Percentiles rank a stretch among this genome's conserved stretches.
Conservation (phyloP, 2,113 vertebrate species). For the Rhinogobius similis region DNA sequence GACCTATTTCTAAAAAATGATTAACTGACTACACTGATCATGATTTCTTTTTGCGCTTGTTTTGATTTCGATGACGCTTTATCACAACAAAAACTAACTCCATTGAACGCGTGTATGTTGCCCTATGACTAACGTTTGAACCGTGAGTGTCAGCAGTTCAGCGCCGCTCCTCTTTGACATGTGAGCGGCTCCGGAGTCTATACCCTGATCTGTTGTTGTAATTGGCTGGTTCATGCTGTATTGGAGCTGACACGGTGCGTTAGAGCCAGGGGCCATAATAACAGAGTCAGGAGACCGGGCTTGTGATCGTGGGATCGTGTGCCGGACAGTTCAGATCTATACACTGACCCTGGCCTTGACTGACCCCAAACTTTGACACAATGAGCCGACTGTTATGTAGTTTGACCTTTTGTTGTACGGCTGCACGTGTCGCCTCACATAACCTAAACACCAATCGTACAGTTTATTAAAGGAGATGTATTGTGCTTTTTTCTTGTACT, state of each 20-base stretch:
- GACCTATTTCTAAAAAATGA: too few relatives aligned
- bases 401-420: background rate
- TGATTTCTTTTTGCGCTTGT: too few relatives aligned
- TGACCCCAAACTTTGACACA: background rate
- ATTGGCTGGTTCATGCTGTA: background rate
- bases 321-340: conserved; percentile 37
- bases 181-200: background rate
- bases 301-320: background rate
- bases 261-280: conserved; percentile 10
- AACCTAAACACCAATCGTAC: background rate
- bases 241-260: conserved; percentile 25
- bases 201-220: background rate
- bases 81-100: background rate
- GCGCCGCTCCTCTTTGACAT: background rate
- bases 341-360: conserved; percentile 2
- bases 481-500: too few relatives aligned
- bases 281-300: conserved; percentile 32
- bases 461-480: too few relatives aligned
- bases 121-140: too few relatives aligned
- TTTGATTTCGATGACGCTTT: too few relatives aligned
- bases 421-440: background rate
- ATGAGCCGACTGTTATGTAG: background rate
- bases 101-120: background rate
- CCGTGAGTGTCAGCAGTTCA: background rate
- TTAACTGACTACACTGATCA: too few relatives aligned